These are phyloP conservation scores for Centroberyx gerrardi DNA, from an alignment of 2,797 vertebrate genomes.

Conservation along the genomic window DNA sequence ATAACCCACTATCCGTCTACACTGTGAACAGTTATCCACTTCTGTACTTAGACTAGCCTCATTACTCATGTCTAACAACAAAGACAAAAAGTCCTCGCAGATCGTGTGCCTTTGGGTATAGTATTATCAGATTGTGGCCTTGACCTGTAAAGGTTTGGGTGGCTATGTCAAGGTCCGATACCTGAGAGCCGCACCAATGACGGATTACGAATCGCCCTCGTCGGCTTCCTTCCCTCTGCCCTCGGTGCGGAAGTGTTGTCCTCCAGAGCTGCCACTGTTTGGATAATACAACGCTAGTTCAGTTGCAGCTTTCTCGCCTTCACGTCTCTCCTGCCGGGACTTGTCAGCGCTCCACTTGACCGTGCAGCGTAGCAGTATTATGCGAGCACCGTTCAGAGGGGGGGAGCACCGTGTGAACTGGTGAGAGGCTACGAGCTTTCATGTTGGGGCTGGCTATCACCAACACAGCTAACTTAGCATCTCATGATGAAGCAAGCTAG, in stretches of 20 bases:
- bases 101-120: too few relatives aligned
- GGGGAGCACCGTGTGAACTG: conserved; percentile 80
- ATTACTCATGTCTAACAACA: too few relatives aligned
- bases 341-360: conserved; percentile 43
- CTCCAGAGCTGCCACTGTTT: conserved; percentile 70
- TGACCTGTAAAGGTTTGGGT: too few relatives aligned
- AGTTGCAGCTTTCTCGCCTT: conserved; percentile 13
- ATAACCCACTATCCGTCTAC: too few relatives aligned
- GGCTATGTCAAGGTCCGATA: too few relatives aligned
- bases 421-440: conserved; percentile 73
- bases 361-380: conserved; percentile 67
- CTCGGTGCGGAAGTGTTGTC: conserved; percentile 83
- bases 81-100: too few relatives aligned
- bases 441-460: conserved; percentile 43
- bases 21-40: too few relatives aligned
- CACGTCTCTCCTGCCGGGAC: conserved; percentile 27
- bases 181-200: neutral
- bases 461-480: conserved; percentile 76
- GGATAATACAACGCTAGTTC: conserved; percentile 53
- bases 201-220: conserved; percentile 58
- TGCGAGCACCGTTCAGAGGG: conserved; percentile 75
- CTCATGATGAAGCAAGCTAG: conserved; percentile 71
- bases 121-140: too few relatives aligned
- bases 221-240: conserved; percentile 74
- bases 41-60: too few relatives aligned